phyloP scores from a whole-genome alignment of 2,888 invertebrate genomes.

The Ochropleura plecta region DNA sequence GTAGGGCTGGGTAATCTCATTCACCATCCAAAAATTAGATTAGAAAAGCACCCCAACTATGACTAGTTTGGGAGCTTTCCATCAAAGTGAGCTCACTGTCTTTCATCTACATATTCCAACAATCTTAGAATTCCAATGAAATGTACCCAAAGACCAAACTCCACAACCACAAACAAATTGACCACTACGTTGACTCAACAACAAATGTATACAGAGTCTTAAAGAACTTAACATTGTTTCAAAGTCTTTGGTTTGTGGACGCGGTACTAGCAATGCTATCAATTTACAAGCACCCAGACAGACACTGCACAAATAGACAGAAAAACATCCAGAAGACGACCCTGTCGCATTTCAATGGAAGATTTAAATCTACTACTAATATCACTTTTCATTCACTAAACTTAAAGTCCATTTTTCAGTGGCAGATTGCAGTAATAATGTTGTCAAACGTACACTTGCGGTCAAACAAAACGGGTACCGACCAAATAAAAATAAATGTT shows the following conservation, averaged over 20 bases:
- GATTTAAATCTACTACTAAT: slow-evolving; percentile 44
- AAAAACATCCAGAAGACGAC: slow-evolving; percentile 70
- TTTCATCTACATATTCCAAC: not conserved
- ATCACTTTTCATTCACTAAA: slow-evolving; percentile 43
- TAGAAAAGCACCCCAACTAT: not conserved
- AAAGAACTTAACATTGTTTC: slow-evolving; percentile 55
- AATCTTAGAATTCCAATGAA: not conserved
- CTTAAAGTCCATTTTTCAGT: slow-evolving; percentile 53
- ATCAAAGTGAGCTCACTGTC: not conserved
- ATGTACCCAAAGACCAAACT: not conserved
- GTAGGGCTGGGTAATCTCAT: not conserved
- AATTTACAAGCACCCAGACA: slow-evolving; percentile 75
- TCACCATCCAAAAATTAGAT: not conserved
- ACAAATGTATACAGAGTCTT: slow-evolving; percentile 46
- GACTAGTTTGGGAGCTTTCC: not conserved
- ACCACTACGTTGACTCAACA: slow-evolving; percentile 34
- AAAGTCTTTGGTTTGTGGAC: slow-evolving; percentile 52
- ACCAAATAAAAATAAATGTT: slow-evolving; percentile 80
- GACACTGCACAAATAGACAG: slow-evolving; percentile 73
- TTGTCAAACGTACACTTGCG: slow-evolving; percentile 71
- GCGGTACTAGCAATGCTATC: slow-evolving; percentile 71
- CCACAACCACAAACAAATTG: slow-evolving; percentile 30
- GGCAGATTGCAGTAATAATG: slow-evolving; percentile 54
- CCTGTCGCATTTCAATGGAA: slow-evolving; percentile 67
- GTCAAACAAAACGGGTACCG: slow-evolving; percentile 68